Percentiles rank a stretch among this genome's conserved stretches.
phyloP scores from a whole-genome alignment of 1,140 invertebrate genomes.

The Drosophila kanapiae region DNA sequence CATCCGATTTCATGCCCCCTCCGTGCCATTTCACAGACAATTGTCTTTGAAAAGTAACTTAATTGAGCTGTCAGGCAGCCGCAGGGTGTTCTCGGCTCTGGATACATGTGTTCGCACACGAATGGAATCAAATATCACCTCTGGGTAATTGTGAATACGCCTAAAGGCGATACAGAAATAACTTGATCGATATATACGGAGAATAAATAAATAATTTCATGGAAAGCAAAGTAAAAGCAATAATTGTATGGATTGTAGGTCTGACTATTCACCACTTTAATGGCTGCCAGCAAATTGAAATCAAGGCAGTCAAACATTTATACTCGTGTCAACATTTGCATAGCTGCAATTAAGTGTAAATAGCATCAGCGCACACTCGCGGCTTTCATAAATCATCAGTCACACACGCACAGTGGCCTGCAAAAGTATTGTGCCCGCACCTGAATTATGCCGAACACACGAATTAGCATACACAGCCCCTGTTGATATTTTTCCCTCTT shows the following conservation, averaged over 20 bases:
- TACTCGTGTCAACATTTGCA: slow-evolving; percentile 5
- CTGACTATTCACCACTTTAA: not conserved
- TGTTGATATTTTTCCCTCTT: slow-evolving; percentile 19
- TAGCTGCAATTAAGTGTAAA: slow-evolving; percentile 33
- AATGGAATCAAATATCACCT: slow-evolving; percentile 34
- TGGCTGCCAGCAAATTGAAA: slow-evolving; percentile 16
- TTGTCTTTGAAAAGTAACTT: slow-evolving; percentile 32
- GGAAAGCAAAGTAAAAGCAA: not conserved
- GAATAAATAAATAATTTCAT: slow-evolving; percentile 8
- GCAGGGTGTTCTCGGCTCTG: not conserved
- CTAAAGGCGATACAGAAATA: not conserved
- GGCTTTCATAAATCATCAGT: slow-evolving; percentile 33
- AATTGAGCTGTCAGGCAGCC: slow-evolving; percentile 46
- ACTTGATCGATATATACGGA: slow-evolving; percentile 9
- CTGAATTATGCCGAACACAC: slow-evolving; percentile 13
- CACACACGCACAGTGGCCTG: slow-evolving; percentile 1
- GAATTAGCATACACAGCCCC: slow-evolving; percentile 32
- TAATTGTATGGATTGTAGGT: not conserved
- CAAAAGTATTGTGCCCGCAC: slow-evolving; percentile 34
- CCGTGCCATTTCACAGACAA: slow-evolving; percentile 27
- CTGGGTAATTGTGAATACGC: slow-evolving; percentile 10
- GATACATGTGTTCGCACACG: not conserved
- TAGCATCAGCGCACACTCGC: slow-evolving; percentile 17
- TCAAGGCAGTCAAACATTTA: slow-evolving; percentile 12
- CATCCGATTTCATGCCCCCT: slow-evolving; percentile 2